phyloP scores from a whole-genome alignment of 2,888 invertebrate species.

The Rugalucina vietnamica region DNA sequence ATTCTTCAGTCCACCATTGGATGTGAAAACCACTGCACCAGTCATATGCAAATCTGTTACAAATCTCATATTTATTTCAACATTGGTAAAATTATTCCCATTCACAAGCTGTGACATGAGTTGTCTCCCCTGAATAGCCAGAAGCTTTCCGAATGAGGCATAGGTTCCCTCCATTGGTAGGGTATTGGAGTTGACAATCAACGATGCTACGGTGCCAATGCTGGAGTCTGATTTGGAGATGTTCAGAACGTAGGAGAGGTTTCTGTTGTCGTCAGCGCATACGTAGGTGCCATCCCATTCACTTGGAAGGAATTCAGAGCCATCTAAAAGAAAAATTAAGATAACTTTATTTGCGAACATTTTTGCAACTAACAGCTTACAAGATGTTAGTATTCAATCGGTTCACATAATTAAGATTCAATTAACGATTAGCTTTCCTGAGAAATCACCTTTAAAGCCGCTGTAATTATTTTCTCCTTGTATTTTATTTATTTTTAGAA shows the following conservation, averaged over 20 bases:
- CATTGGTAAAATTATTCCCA: constrained; percentile 31
- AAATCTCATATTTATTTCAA: constrained; percentile 39
- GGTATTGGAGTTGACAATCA: neutral
- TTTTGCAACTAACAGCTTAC: no score
- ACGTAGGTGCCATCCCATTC: constrained; percentile 57
- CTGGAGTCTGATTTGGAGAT: constrained; percentile 32
- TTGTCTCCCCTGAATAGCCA: constrained; percentile 20
- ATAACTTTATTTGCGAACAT: no score
- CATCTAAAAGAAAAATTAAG: constrained; percentile 16
- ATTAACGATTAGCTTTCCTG: no score
- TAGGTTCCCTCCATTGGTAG: constrained; percentile 29
- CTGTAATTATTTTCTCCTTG: no score
- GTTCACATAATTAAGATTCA: no score
- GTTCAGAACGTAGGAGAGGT: constrained; percentile 22
- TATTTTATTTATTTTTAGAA: no score
- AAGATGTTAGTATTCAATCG: no score
- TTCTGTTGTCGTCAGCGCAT: constrained; percentile 18
- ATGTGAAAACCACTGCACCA: constrained; percentile 44
- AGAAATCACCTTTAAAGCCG: no score
- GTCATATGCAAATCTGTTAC: constrained; percentile 18
- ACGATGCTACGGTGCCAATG: constrained; percentile 12
- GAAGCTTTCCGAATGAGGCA: constrained; percentile 20
- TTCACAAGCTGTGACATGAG: neutral
- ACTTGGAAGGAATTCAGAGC: constrained; percentile 52
- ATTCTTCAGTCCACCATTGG: constrained; percentile 22